Conservation (phyloP, 1,140 invertebrate species). For the Cyrtorhinus lividipennis region DNA sequence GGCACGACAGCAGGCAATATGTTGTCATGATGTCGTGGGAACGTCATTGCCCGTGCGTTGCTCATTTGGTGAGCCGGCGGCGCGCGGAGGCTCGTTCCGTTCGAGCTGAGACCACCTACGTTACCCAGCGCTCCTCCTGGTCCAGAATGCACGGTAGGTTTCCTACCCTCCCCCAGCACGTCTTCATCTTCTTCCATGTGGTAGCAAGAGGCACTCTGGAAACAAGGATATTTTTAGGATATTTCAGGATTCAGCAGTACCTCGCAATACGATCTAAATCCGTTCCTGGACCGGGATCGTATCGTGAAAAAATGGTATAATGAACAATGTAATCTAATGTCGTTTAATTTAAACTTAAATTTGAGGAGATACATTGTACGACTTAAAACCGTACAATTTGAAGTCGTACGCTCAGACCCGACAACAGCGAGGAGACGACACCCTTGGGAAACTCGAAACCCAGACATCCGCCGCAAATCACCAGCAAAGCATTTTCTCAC, state of each 20-base stretch:
- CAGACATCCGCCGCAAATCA: too few relatives aligned
- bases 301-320: too few relatives aligned
- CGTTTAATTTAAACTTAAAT: too few relatives aligned
- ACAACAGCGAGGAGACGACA: too few relatives aligned
- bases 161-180: constrained; percentile 25
- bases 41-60: constrained; percentile 38
- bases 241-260: neutral
- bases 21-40: constrained; percentile 35
- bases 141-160: neutral
- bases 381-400: too few relatives aligned
- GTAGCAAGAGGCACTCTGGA: constrained; percentile 36
- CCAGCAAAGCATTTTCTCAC: too few relatives aligned
- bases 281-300: too few relatives aligned
- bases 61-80: constrained; percentile 9
- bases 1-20: constrained; percentile 42
- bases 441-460: too few relatives aligned
- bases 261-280: too few relatives aligned
- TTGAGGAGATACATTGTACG: too few relatives aligned
- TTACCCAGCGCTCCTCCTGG: neutral
- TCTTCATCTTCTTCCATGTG: constrained; percentile 32
- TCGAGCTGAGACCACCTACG: neutral
- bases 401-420: too few relatives aligned
- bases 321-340: too few relatives aligned
- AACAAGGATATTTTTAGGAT: constrained; percentile 21
- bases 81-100: neutral